Base-by-base conservation (phyloP, 2,797 vertebrate species). In the Syngnathus rostellatus region DNA sequence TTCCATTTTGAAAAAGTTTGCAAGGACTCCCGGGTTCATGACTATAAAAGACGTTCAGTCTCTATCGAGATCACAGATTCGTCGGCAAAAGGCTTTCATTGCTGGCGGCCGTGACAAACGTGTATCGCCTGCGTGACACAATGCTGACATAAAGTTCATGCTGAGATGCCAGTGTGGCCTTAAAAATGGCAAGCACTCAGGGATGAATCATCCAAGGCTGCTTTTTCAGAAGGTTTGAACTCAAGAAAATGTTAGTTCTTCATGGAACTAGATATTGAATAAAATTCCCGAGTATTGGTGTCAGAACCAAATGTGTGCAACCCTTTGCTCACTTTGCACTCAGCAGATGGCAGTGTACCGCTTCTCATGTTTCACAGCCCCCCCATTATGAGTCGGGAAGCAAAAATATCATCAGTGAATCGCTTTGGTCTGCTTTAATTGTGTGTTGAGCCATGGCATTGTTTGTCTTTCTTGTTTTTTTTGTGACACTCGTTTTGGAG, bases 301-400 rank as follows among this genome's bases (percentile, higher is more conserved):
- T 31, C 31, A 31, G 31, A 31, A 31, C 31, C 31, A 66, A 67
- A 50, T 63, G 67, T 25, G 69, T 77, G 63, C 70, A 59, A 51
- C 66, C 50, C 70, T 65, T 64, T 79, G 73, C 69, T 64, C 78
- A 72, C 69, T 58, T 68, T 87, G 81, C 77, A 54, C 77, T 85
- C 91, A 90, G 89, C 85, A 91, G 91, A 88, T 92, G 91, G 90
- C 90, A 91, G 87, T 92, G 85, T 89, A 83, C 81, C 76, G 57
- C 91, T 82, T 90, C 60, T 67, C 73, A 67, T 59, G 37, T 21
- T 62, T 68, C 78, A 80, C 59, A 16, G n/a, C 60, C 19, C 59
- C 41, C 6, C 10, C 6, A 61, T 6, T 57, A 61, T 23, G 59
- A 41, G 59, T 6, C 11, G 60, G 21, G 60, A 23, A 11, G 41